A percentile compares a stretch with the other conserved stretches of the same genome.
Conservation (phyloP, 92 coral and sea anemone species). For the Palythoa grandis region DNA sequence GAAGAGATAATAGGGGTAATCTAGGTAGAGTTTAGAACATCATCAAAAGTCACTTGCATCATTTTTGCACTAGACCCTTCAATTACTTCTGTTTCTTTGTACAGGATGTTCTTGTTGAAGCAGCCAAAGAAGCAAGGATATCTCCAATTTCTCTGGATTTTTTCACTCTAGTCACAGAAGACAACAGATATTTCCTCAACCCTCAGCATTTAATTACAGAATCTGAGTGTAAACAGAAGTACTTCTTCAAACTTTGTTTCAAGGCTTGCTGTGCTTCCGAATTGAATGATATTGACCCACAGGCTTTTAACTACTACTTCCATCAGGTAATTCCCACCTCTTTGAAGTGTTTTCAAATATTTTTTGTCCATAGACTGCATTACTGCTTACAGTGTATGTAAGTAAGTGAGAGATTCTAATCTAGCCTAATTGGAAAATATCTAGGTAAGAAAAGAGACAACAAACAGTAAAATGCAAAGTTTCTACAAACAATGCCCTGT, state of each 20-base stretch:
- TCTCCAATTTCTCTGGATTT: conserved; percentile 82
- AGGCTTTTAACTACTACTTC: conserved; percentile 75
- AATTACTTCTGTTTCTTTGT: conserved; percentile 3
- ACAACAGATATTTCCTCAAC: conserved; percentile 68
- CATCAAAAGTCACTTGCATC: too few relatives aligned
- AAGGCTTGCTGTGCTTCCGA: conserved; percentile 84
- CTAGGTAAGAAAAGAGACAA: too few relatives aligned
- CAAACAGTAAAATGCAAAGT: too few relatives aligned
- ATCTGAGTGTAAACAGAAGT: conserved; percentile 66
- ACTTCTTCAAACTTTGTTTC: conserved; percentile 73
- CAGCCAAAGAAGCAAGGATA: conserved; percentile 63
- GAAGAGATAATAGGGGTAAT: too few relatives aligned
- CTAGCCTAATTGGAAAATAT: too few relatives aligned
- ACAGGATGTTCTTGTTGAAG: conserved; percentile 90
- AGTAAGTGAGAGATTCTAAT: too few relatives aligned
- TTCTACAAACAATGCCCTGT: too few relatives aligned
- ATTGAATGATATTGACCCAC: conserved; percentile 56
- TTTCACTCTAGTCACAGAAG: conserved; percentile 83
- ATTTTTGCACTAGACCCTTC: too few relatives aligned
- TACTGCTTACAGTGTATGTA: neutral
- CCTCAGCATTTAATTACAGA: conserved; percentile 71
- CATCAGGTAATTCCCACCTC: conserved; percentile 72
- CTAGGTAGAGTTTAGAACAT: too few relatives aligned
- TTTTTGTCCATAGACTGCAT: too few relatives aligned
- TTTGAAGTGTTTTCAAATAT: too few relatives aligned